These are phyloP conservation scores for Acromyrmex echinatior DNA, from an alignment of 1,140 invertebrate genomes.

Conservation along the genomic window DNA sequence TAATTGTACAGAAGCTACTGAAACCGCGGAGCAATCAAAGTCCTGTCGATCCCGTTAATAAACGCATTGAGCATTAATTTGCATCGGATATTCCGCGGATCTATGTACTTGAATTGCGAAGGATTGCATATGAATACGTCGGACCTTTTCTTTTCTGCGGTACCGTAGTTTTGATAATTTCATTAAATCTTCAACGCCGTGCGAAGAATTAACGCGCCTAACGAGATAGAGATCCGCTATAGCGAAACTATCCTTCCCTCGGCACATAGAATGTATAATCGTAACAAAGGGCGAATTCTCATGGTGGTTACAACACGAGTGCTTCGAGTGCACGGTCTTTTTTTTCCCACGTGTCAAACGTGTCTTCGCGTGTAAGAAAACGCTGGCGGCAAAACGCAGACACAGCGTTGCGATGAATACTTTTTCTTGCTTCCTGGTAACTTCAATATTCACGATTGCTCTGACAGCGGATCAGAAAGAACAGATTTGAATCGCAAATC, in stretches of 20 bases:
- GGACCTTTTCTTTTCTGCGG: neutral
- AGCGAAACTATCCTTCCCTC: conserved; percentile 29
- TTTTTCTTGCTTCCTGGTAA: conserved; percentile 53
- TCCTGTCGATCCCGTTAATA: neutral
- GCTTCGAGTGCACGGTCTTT: conserved; percentile 21
- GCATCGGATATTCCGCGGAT: neutral
- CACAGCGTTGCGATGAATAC: conserved; percentile 36
- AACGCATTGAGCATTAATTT: neutral
- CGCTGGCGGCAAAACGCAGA: conserved; percentile 38
- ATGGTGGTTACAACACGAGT: conserved; percentile 56
- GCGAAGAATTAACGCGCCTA: conserved; percentile 24
- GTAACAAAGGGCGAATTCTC: conserved; percentile 70
- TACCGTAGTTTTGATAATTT: conserved; percentile 19
- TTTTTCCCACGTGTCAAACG: conserved; percentile 68
- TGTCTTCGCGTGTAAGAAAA: conserved; percentile 66
- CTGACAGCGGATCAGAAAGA: neutral
- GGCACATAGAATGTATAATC: conserved; percentile 13
- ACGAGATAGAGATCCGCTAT: conserved; percentile 51
- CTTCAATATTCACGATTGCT: conserved; percentile 6
- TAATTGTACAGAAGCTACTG: conserved; percentile 26
- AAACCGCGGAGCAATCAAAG: neutral
- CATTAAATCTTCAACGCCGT: conserved; percentile 13
- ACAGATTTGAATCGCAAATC: neutral
- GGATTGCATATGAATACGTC: neutral
- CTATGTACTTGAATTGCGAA: neutral